These are phyloP conservation scores for Planococcus citri DNA, from an alignment of 1,140 invertebrate genomes.

Conservation along the genomic window DNA sequence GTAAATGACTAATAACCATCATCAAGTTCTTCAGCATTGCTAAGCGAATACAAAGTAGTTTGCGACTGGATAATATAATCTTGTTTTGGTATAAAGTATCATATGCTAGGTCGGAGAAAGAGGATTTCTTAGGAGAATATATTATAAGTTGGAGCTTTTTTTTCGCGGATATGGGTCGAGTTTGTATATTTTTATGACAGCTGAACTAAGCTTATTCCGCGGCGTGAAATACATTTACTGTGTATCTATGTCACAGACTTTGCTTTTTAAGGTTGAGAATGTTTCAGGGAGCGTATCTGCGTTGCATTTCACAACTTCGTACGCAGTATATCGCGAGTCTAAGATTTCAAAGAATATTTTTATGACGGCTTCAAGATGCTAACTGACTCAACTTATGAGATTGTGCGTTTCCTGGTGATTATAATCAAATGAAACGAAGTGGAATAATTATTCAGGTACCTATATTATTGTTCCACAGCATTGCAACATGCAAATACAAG, in stretches of 20 bases:
- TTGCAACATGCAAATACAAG: no score
- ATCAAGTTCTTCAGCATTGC: background rate
- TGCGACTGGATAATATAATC: background rate
- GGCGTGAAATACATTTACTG: background rate
- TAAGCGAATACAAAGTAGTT: background rate
- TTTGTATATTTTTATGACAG: conserved; percentile 3
- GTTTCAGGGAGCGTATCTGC: background rate
- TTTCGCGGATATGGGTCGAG: background rate
- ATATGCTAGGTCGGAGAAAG: background rate
- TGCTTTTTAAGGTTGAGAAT: conserved; percentile 1
- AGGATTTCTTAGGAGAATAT: background rate
- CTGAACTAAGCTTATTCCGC: conserved; percentile 2
- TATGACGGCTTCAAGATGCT: no score
- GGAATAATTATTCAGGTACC: no score
- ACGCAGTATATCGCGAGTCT: no score
- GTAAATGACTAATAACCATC: background rate
- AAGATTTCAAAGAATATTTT: no score
- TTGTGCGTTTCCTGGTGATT: no score
- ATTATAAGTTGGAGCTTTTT: background rate
- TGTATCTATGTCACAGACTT: background rate
- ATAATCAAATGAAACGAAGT: no score
- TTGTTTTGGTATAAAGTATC: background rate
- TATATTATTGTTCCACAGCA: no score
- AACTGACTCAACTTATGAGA: no score
- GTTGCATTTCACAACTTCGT: background rate